A percentile compares a stretch with the other conserved stretches of the same genome.
phyloP scores from a whole-genome alignment of 2,113 vertebrate species.

The Mixornis gularis region DNA sequence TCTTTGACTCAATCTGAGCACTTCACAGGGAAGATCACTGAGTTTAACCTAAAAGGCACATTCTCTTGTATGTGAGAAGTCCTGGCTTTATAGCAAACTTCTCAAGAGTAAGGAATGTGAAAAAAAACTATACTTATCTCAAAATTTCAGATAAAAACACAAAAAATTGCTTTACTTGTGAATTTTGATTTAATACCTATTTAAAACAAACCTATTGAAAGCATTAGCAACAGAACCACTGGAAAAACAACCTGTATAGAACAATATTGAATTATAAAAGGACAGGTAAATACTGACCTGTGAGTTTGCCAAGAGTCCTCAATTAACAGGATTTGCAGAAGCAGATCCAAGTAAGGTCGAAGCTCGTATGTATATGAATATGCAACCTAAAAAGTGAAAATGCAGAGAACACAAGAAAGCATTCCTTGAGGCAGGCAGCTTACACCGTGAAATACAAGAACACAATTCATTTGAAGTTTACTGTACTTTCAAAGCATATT shows the following conservation, averaged over 20 bases:
- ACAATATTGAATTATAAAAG: not conserved
- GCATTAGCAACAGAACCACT: not conserved
- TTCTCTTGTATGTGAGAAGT: not conserved
- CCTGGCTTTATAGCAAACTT: not conserved
- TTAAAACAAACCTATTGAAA: not conserved
- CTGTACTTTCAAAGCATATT: not conserved
- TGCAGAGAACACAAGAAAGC: not conserved
- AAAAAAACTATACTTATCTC: not conserved
- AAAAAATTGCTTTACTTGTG: not conserved
- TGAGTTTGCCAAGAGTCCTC: conserved; percentile 99
- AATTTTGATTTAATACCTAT: not conserved
- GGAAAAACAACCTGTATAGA: not conserved
- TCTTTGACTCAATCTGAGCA: not conserved
- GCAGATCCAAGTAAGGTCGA: conserved; percentile 96
- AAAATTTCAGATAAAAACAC: not conserved
- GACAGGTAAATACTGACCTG: conserved; percentile 75
- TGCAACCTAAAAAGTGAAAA: conserved; percentile 78
- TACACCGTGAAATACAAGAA: not conserved
- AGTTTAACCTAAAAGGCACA: not conserved
- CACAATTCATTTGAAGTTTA: not conserved
- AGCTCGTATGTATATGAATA: conserved; percentile 98
- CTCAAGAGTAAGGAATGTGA: not conserved
- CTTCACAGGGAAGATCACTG: not conserved
- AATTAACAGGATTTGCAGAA: conserved; percentile 95
- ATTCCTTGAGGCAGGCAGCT: not conserved